phyloP scores from a whole-genome alignment of 2,888 invertebrate genomes.

The Liopterus haemorrhoidalis region DNA sequence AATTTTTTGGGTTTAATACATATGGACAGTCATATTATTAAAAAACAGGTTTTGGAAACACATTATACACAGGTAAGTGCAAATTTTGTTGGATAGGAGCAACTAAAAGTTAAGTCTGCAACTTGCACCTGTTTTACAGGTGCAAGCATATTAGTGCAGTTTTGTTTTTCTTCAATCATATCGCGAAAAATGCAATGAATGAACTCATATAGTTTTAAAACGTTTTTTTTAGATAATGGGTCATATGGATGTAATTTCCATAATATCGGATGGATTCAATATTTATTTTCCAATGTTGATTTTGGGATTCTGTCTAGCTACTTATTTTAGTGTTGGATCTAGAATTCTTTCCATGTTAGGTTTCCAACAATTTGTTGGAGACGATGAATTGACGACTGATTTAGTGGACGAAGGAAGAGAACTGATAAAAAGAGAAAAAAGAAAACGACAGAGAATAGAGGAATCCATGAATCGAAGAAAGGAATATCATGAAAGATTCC shows the following conservation, averaged over 20 bases:
- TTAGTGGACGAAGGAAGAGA: constrained; percentile 90
- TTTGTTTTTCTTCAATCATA: constrained; percentile 11
- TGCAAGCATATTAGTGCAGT: too few relatives aligned
- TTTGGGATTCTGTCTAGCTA: constrained; percentile 84
- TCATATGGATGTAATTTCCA: constrained; percentile 96
- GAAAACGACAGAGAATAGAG: constrained; percentile 72
- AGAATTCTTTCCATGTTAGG: constrained; percentile 84
- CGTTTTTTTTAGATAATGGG: constrained; percentile 90
- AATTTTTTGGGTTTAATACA: constrained; percentile 97
- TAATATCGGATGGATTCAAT: constrained; percentile 96
- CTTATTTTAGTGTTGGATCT: constrained; percentile 90
- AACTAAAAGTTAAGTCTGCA: not conserved
- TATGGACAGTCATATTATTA: constrained; percentile 93
- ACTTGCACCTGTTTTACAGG: constrained; percentile 1
- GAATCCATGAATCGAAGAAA: constrained; percentile 71
- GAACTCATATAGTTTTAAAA: not conserved
- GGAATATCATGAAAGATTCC: constrained; percentile 65
- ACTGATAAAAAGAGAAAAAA: constrained; percentile 81
- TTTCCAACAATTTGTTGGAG: constrained; percentile 94
- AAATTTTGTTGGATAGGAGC: too few relatives aligned
- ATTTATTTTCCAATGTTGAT: constrained; percentile 98
- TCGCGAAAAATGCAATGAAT: too few relatives aligned
- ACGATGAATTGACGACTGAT: constrained; percentile 89
- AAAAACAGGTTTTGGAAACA: constrained; percentile 74
- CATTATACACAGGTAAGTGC: constrained; percentile 83